Percentiles rank a stretch among this genome's conserved stretches.
Evolutionary conservation across 37 sponge, comb jelly and placozoan species (phyloP).

Genomic region (Crambe crambe): DNA sequence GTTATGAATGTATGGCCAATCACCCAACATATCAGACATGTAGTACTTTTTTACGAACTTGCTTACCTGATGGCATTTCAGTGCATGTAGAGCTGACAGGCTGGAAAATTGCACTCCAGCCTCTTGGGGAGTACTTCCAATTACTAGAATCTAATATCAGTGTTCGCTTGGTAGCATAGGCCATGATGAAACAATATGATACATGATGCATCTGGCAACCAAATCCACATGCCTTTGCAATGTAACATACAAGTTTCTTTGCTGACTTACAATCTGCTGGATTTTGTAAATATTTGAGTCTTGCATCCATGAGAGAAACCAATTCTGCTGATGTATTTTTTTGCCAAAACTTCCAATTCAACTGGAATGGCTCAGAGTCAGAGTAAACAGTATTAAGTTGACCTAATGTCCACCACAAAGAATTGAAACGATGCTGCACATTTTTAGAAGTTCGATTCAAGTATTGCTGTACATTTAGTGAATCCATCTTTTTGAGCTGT

Average conservation of each 20-base stretch:
- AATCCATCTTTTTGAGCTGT: slow-evolving; percentile 6
- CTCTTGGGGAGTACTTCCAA: slow-evolving; percentile 58
- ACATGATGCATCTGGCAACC: slow-evolving; percentile 89
- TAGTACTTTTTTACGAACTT: no score
- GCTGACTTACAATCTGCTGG: slow-evolving; percentile 52
- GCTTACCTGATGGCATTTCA: slow-evolving; percentile 3
- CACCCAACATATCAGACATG: no score
- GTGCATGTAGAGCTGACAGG: slow-evolving; percentile 27
- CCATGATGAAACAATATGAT: slow-evolving; percentile 75
- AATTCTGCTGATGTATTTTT: slow-evolving; percentile 2
- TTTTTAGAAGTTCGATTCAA: not conserved
- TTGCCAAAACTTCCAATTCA: slow-evolving; percentile 45
- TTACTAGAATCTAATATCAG: slow-evolving; percentile 50
- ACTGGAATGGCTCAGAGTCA: not conserved
- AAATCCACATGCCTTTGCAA: slow-evolving; percentile 79
- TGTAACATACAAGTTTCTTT: slow-evolving; percentile 62
- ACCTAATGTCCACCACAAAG: not conserved
- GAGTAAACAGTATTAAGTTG: not conserved
- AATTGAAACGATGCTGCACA: slow-evolving; percentile 28
- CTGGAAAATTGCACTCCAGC: slow-evolving; percentile 67
- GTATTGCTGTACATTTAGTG: not conserved
- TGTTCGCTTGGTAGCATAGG: slow-evolving; percentile 69
- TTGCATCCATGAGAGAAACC: slow-evolving; percentile 19
- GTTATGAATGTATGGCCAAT: no score
- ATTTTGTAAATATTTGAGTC: slow-evolving; percentile 61